Evolutionary conservation across 2,113 vertebrate genomes (phyloP), one percentile per base, ranked within the genome.

Genomic region (Colius striatus): DNA sequence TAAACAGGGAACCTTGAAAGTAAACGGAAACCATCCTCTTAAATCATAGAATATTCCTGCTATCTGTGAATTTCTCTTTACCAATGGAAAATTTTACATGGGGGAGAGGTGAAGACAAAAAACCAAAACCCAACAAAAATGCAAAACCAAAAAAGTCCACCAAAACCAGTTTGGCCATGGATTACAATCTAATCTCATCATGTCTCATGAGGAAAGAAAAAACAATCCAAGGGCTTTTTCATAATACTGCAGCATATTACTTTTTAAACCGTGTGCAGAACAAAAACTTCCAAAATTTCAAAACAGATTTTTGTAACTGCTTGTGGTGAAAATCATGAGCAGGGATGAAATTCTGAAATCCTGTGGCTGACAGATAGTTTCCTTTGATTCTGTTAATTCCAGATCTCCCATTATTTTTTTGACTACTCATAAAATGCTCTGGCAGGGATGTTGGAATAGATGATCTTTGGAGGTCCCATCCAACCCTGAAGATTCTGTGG

Each of bases 101-200:
- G 19, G 25, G 16, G 9, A 5, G 7, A 9, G 29, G 2, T 5
- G 14, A 20, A 11, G 7, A 2, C 3, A 13, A 29, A 67, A 17
- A 14, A 10, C 2, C 13, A 16, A 76, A 89, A 50, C 4, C 9
- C 4, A 25, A 22, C 27, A 29, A 20, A 48, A 76, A 41, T 5
- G 36, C n/a, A 41, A 60, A n/a, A 8, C 3, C 13, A 41, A 19
- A n/a, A 9, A 30, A 15, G 4, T 22, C 15, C 30, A 30, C 9
- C 6, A 16, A 62, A 76, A 67, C 1, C 20, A 72, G 38, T 77
- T 87, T 45, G 60, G 10, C 60, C 45, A 77, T 25, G 70, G 12
- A 14, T 5, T 71, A 53, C 65, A 57, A 12, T 13, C 4, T 11
- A 8, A 75, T 32, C 36, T 62, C 54, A 17, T 22, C 21, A 9